Evolutionary conservation across 2,888 invertebrate genomes (phyloP).

Genomic region (Mactromeris polynyma): DNA sequence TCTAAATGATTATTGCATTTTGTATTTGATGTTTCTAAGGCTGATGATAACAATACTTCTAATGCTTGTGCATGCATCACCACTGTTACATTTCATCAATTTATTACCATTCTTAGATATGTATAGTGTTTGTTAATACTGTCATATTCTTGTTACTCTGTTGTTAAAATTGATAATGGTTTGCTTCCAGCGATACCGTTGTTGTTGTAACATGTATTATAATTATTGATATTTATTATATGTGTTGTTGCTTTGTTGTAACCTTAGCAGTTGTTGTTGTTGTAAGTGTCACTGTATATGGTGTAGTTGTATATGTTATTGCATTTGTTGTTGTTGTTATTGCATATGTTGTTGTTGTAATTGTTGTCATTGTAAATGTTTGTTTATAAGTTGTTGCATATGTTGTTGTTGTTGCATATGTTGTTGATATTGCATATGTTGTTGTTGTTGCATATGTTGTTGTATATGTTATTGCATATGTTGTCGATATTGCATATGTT

Average conservation of each 20-base stretch:
- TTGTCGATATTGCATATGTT: neutral
- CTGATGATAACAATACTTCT: neutral
- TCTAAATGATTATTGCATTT: neutral
- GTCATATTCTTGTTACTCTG: no score
- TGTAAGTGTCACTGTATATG: neutral
- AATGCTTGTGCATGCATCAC: no score
- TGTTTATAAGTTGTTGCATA: neutral
- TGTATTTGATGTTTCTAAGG: neutral
- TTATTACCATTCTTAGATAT: no score
- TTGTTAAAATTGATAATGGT: no score
- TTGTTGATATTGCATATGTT: conserved; percentile 5
- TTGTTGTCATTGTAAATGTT: neutral
- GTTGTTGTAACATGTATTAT: no score
- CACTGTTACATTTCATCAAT: no score
- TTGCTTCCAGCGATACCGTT: no score
- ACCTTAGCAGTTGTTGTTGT: neutral
- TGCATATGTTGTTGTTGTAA: neutral
- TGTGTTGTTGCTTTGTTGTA: neutral
- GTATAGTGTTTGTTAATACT: no score
- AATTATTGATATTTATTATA: no score
- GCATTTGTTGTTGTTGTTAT: neutral
- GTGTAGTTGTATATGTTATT: neutral
- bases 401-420: neutral
- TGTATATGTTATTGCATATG: neutral
- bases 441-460: neutral